These are phyloP conservation scores for Spongilla lacustris DNA, from an alignment of 37 sponge, comb jelly and placozoan genomes.

Conservation along the genomic window DNA sequence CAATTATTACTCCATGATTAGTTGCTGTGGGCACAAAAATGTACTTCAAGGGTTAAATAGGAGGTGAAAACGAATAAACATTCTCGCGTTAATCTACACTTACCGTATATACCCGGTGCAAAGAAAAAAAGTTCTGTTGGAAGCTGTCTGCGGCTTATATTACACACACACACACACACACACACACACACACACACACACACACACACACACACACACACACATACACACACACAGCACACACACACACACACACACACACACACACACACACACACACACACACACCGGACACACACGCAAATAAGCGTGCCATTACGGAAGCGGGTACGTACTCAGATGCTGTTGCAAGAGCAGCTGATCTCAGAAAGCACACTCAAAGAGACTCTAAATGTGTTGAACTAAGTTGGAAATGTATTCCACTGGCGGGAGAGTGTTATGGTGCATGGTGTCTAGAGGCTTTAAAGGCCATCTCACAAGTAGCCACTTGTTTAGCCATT, in stretches of 20 bases:
- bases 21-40: not conserved
- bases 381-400: not conserved
- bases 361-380: not conserved
- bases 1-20: not conserved
- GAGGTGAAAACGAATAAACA: not conserved
- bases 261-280: conserved; percentile 1
- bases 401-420: conserved; percentile 1
- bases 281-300: not conserved
- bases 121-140: conserved; percentile 1
- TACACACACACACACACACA: not conserved
- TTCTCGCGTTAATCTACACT: not conserved
- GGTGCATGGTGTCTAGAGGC: conserved; percentile 1
- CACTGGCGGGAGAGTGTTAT: not conserved
- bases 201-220: not conserved
- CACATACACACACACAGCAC: not conserved
- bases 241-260: not conserved
- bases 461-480: not conserved
- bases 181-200: not conserved
- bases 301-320: conserved; percentile 1
- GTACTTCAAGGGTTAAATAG: not conserved
- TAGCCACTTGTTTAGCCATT: not conserved
- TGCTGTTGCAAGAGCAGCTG: conserved; percentile 1
- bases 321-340: not conserved
- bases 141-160: not conserved
- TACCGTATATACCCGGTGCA: not conserved